These are phyloP conservation scores for Tipula confusa DNA, from an alignment of 2,888 invertebrate genomes.

Conservation along the genomic window DNA sequence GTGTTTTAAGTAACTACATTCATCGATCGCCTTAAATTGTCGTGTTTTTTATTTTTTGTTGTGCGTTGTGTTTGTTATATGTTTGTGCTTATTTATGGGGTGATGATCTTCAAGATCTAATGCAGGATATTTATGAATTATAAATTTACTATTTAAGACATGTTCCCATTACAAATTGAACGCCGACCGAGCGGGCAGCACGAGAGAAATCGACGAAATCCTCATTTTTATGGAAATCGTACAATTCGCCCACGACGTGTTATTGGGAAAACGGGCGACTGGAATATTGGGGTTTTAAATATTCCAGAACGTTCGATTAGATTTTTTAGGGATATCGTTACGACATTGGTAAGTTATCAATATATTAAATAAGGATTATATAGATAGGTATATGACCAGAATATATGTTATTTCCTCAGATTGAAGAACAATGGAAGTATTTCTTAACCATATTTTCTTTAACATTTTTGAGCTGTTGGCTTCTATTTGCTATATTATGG, in stretches of 20 bases:
- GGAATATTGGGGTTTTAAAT: conserved; percentile 45
- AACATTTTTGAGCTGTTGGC: conserved; percentile 79
- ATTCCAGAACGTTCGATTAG: conserved; percentile 63
- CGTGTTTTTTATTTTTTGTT: not conserved
- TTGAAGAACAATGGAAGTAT: conserved; percentile 82
- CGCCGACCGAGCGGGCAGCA: not conserved
- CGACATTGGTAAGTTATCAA: conserved; percentile 76
- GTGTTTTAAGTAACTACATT: too few species aligned
- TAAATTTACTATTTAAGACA: conserved; percentile 20
- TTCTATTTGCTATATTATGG: conserved; percentile 73
- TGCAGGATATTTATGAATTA: not conserved
- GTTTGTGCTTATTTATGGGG: not conserved
- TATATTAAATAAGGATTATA: conserved; percentile 26
- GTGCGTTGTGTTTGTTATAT: not conserved
- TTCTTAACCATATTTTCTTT: conserved; percentile 80
- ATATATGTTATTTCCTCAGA: conserved; percentile 52
- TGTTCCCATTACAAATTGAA: not conserved
- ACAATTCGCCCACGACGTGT: conserved; percentile 38
- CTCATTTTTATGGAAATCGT: not conserved
- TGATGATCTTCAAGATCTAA: not conserved
- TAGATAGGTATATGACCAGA: too few species aligned
- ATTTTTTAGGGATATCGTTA: conserved; percentile 78
- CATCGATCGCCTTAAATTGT: not conserved
- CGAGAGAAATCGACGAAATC: not conserved
- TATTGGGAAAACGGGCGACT: conserved; percentile 46